These are phyloP conservation scores for Asteroscopus sphinx DNA, from an alignment of 2,888 invertebrate genomes.

Conservation along the genomic window DNA sequence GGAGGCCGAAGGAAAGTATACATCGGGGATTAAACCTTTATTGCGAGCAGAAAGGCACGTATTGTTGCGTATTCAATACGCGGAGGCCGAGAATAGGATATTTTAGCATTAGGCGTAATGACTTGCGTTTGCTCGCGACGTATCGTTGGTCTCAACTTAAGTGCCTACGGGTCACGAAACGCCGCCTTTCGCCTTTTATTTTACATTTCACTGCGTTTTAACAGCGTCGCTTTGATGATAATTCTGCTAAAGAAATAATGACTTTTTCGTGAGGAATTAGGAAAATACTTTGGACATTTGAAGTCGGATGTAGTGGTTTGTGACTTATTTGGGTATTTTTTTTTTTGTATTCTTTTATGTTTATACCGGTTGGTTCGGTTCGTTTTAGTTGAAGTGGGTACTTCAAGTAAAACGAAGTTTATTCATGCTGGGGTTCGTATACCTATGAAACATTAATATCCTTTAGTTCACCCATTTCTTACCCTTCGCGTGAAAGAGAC, in stretches of 20 bases:
- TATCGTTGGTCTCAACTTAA: conserved; percentile 51
- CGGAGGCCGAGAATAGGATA: conserved; percentile 53
- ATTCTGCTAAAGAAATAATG: conserved; percentile 41
- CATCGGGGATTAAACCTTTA: conserved; percentile 59
- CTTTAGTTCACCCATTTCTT: neutral
- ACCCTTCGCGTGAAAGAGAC: too few species aligned
- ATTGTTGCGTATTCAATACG: conserved; percentile 62
- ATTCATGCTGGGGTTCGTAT: neutral
- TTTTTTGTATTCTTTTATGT: neutral
- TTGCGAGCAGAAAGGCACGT: conserved; percentile 52
- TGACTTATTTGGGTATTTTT: conserved; percentile 10
- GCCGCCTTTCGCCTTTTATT: conserved; percentile 44
- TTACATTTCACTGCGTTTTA: conserved; percentile 43
- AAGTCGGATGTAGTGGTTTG: conserved; percentile 3
- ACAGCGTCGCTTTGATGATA: conserved; percentile 43
- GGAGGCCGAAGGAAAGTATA: conserved; percentile 54
- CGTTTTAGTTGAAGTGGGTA: too few species aligned
- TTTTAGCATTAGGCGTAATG: conserved; percentile 61
- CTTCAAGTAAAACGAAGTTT: neutral
- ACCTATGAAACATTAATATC: neutral
- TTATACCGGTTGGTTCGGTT: too few species aligned
- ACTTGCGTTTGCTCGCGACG: conserved; percentile 53
- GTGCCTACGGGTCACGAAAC: conserved; percentile 51
- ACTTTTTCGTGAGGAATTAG: conserved; percentile 30
- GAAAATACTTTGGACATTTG: conserved; percentile 31